Evolutionary conservation across 2,888 invertebrate species (phyloP).

Genomic region (Eupeodes latifasciatus): DNA sequence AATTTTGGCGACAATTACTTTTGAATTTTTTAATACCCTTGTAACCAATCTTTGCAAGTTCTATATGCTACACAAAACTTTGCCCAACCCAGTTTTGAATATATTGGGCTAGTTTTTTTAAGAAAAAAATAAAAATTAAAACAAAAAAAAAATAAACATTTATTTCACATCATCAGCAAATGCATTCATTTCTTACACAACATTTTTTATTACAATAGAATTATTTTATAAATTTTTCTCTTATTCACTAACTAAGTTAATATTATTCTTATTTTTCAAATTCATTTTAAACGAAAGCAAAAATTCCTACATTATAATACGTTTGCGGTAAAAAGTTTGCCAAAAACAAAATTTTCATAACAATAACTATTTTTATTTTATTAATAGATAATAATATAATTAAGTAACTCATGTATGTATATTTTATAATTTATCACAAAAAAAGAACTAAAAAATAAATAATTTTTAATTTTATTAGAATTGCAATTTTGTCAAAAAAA

Average conservation of each 20-base stretch:
- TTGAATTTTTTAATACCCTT: too few species aligned
- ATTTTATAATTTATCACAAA: slow-evolving; percentile 60
- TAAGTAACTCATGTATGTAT: slow-evolving; percentile 14
- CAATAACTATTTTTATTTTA: slow-evolving; percentile 5
- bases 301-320: slow-evolving; percentile 55
- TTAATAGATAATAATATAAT: background rate
- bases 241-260: background rate
- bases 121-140: slow-evolving; percentile 19
- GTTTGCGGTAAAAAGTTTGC: slow-evolving; percentile 64
- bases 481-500: background rate
- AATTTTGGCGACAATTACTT: too few species aligned
- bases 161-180: slow-evolving; percentile 15
- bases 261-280: too few species aligned
- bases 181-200: slow-evolving; percentile 19
- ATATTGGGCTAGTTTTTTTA: background rate
- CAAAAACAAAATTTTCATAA: slow-evolving; percentile 28
- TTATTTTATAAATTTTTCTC: background rate
- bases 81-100: too few species aligned
- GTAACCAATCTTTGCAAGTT: too few species aligned
- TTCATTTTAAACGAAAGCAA: background rate
- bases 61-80: too few species aligned
- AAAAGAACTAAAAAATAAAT: slow-evolving; percentile 41
- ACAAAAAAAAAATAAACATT: background rate
- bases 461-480: slow-evolving; percentile 11
- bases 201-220: background rate